Evolutionary conservation across 2,113 vertebrate genomes (phyloP).

Genomic region (Montifringilla adamsi): DNA sequence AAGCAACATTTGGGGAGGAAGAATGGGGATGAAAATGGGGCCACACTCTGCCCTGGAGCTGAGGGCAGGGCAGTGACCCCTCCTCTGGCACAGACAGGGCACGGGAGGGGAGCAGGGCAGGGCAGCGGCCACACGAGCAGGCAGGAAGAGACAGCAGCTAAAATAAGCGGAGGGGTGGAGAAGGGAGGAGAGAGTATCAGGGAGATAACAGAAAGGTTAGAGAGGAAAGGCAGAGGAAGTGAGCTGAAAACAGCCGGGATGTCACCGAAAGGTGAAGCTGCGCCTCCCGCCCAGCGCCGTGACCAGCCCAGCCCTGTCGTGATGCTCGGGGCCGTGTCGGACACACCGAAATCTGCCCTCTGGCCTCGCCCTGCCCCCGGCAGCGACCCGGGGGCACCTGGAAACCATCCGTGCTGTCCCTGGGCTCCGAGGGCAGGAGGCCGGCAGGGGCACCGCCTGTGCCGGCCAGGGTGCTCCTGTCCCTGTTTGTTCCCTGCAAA

Average conservation of each 20-base stretch:
- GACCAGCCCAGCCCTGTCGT: not conserved
- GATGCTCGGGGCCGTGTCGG: not conserved
- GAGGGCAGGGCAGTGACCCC: not conserved
- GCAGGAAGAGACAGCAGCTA: slow-evolving; percentile 61
- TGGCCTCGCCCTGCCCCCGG: not conserved
- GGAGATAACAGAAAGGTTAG: slow-evolving; percentile 60
- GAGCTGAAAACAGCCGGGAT: not conserved
- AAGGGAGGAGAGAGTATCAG: slow-evolving; percentile 44
- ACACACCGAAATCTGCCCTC: not conserved
- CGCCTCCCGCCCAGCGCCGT: not conserved
- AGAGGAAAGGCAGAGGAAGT: slow-evolving; percentile 38
- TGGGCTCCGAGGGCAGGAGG: not conserved
- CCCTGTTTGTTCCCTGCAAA: not conserved
- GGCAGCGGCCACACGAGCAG: not conserved
- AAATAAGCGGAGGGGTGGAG: slow-evolving; percentile 62
- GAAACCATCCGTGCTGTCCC: not conserved
- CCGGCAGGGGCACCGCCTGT: not conserved
- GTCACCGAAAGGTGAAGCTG: slow-evolving; percentile 39
- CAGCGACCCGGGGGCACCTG: not conserved
- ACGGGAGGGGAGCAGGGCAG: not conserved
- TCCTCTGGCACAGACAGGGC: not conserved
- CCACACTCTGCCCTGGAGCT: not conserved
- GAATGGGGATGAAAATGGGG: not conserved
- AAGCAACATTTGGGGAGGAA: not conserved
- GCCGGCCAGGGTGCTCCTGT: not conserved